These are phyloP conservation scores for Acrocera orbiculus DNA, from an alignment of 2,888 invertebrate species.

Conservation along the genomic window DNA sequence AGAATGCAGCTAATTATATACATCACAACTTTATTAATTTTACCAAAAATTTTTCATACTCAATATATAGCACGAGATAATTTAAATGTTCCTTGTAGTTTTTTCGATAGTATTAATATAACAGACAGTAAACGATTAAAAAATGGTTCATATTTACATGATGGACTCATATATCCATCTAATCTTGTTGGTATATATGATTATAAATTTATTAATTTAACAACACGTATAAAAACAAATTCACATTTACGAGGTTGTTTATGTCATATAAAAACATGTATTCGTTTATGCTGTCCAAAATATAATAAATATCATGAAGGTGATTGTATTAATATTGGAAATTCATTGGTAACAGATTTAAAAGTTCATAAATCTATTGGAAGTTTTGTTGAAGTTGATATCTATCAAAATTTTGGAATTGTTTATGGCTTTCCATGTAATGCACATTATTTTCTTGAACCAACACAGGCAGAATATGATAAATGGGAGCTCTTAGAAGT, in stretches of 20 bases:
- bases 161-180: slow-evolving; percentile 15
- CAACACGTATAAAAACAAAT: slow-evolving; percentile 16
- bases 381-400: neutral
- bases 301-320: neutral
- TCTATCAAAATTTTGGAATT: slow-evolving; percentile 4
- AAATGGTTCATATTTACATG: slow-evolving; percentile 17
- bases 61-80: no score
- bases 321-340: neutral
- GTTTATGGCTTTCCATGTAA: slow-evolving; percentile 14
- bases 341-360: slow-evolving; percentile 3
- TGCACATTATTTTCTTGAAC: slow-evolving; percentile 4
- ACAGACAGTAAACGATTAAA: slow-evolving; percentile 5
- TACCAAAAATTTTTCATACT: no score
- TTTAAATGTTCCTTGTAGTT: slow-evolving; percentile 14
- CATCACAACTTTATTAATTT: no score
- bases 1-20: no score
- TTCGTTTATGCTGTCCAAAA: slow-evolving; percentile 17
- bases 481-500: slow-evolving; percentile 7
- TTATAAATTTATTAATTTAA: slow-evolving; percentile 20
- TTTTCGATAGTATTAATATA: slow-evolving; percentile 18
- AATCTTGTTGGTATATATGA: slow-evolving; percentile 13
- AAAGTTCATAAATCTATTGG: neutral
- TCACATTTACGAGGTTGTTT: slow-evolving; percentile 19
- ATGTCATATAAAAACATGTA: slow-evolving; percentile 17
- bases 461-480: slow-evolving; percentile 11